Evolutionary conservation across 2,888 invertebrate species (phyloP).

Genomic region (Argynnis bischoffii): DNA sequence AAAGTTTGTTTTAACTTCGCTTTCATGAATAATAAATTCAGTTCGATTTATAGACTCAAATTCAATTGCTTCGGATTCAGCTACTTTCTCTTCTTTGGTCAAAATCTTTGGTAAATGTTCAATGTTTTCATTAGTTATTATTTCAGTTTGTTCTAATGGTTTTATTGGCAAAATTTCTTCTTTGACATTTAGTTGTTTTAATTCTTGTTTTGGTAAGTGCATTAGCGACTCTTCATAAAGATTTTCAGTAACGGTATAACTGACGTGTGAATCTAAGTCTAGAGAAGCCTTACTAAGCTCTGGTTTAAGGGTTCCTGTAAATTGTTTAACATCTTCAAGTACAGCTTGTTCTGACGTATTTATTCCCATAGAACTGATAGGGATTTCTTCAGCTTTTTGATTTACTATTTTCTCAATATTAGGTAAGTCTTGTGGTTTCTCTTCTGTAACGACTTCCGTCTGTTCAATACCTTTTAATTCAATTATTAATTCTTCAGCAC

Average conservation of each 20-base stretch:
- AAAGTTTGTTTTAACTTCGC: constrained; percentile 52
- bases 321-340: constrained; percentile 52
- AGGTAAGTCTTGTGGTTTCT: constrained; percentile 48
- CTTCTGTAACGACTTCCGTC: constrained; percentile 52
- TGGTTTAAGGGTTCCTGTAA: constrained; percentile 45
- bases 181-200: constrained; percentile 63
- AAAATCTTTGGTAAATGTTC: constrained; percentile 33
- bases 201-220: constrained; percentile 58
- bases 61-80: constrained; percentile 50
- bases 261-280: constrained; percentile 57
- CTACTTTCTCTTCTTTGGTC: constrained; percentile 45
- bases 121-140: constrained; percentile 56
- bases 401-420: constrained; percentile 40
- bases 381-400: constrained; percentile 55
- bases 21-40: constrained; percentile 58
- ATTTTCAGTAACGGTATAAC: constrained; percentile 57
- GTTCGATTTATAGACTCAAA: constrained; percentile 56
- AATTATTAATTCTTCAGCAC: constrained; percentile 49
- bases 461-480: constrained; percentile 59
- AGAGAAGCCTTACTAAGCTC: constrained; percentile 51
- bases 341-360: constrained; percentile 50
- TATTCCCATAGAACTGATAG: constrained; percentile 55
- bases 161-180: constrained; percentile 58
- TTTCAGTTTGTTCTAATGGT: constrained; percentile 60
- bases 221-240: constrained; percentile 70